These are phyloP conservation scores for Diaphora mendica DNA, from an alignment of 2,888 invertebrate genomes.

Conservation along the genomic window DNA sequence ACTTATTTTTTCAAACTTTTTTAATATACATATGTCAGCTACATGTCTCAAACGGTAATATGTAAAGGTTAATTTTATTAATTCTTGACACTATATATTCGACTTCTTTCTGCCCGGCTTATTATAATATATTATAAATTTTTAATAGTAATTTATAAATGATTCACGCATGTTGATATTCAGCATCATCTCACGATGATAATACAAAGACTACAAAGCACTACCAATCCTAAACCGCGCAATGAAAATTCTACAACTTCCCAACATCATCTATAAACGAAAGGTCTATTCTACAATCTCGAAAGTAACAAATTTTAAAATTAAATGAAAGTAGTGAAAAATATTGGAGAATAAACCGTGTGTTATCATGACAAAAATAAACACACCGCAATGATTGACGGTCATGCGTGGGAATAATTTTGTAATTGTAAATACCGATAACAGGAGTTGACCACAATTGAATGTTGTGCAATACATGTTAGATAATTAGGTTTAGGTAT, in stretches of 20 bases:
- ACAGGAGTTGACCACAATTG: constrained; percentile 27
- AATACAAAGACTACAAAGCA: background rate
- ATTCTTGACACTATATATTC: background rate
- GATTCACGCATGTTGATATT: background rate
- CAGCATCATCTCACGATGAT: background rate
- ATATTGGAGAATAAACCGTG: constrained; percentile 27
- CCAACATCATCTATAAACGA: background rate
- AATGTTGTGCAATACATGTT: constrained; percentile 22
- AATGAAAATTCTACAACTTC: background rate
- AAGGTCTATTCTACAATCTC: background rate
- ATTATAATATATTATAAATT: background rate
- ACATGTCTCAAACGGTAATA: background rate
- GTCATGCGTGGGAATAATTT: constrained; percentile 47
- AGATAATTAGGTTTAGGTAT: constrained; percentile 1
- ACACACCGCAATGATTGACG: constrained; percentile 45
- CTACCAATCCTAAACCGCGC: background rate
- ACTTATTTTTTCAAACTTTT: too few species aligned
- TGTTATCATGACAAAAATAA: constrained; percentile 45
- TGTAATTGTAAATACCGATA: constrained; percentile 36
- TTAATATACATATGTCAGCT: too few species aligned
- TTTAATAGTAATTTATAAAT: too few species aligned
- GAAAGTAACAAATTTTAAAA: background rate
- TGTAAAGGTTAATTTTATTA: background rate
- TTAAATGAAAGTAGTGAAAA: constrained; percentile 3
- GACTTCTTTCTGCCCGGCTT: too few species aligned